Evolutionary conservation across 2,797 vertebrate genomes (phyloP).

Genomic region (Fistularia commersonii): DNA sequence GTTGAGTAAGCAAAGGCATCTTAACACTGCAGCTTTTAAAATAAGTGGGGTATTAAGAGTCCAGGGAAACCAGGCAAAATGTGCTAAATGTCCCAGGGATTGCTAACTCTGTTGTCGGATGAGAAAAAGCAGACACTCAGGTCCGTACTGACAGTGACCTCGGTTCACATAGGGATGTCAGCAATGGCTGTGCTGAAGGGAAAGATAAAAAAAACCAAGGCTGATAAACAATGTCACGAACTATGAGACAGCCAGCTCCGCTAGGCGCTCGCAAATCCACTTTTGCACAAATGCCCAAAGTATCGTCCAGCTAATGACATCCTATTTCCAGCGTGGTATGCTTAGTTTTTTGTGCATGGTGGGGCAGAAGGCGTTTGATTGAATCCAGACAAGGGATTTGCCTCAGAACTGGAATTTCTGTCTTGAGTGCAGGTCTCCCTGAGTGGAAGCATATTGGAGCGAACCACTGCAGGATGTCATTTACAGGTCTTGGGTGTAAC

Average conservation of each 20-base stretch:
- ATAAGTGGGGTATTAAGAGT: not conserved
- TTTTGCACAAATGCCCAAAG: constrained; percentile 24
- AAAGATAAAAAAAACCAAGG: constrained; percentile 11
- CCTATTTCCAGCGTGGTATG: constrained; percentile 30
- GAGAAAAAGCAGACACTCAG: too few relatives aligned
- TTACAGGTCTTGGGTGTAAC: constrained; percentile 31
- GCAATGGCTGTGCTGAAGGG: not conserved
- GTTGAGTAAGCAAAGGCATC: constrained; percentile 27
- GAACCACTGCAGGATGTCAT: constrained; percentile 55
- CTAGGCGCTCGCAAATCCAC: constrained; percentile 5
- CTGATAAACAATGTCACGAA: constrained; percentile 1
- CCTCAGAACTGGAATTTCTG: constrained; percentile 69
- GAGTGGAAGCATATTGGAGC: constrained; percentile 63
- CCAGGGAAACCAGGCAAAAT: not conserved
- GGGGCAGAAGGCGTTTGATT: constrained; percentile 64
- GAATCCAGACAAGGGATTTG: constrained; percentile 68
- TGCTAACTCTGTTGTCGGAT: too few relatives aligned
- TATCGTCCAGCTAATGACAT: constrained; percentile 37
- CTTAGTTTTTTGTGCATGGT: constrained; percentile 43
- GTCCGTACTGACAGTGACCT: constrained; percentile 2
- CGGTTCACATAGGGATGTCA: constrained; percentile 7
- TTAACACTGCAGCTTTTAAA: constrained; percentile 23
- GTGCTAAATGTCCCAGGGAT: not conserved
- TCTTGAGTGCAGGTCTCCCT: constrained; percentile 72
- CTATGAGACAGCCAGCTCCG: not conserved